Evolutionary conservation across 1,140 invertebrate genomes (phyloP).

Genomic region (Zaprionus ornatus): DNA sequence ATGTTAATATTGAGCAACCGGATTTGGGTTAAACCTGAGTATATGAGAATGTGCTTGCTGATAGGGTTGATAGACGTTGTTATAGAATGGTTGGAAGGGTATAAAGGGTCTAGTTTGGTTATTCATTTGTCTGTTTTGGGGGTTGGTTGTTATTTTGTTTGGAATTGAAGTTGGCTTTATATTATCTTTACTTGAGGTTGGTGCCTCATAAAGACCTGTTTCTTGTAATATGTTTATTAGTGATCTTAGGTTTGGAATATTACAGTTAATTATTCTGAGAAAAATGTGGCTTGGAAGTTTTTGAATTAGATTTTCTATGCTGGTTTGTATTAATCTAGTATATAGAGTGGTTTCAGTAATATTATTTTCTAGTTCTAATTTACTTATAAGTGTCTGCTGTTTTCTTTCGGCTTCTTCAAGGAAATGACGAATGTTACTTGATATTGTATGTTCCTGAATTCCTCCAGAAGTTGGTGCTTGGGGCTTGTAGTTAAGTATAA

Average conservation of each 20-base stretch:
- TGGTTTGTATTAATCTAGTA: not conserved
- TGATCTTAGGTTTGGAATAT: slow-evolving; percentile 1
- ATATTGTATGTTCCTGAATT: slow-evolving; percentile 21
- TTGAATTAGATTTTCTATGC: not conserved
- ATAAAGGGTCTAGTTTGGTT: no score
- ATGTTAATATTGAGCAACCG: no score
- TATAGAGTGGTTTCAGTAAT: not conserved
- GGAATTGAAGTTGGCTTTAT: not conserved
- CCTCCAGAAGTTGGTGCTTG: slow-evolving; percentile 17
- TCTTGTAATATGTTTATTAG: slow-evolving; percentile 1
- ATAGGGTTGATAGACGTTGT: no score
- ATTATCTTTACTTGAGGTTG: not conserved
- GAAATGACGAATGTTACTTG: slow-evolving; percentile 24
- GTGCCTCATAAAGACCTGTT: not conserved
- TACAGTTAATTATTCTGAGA: not conserved
- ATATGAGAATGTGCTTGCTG: no score
- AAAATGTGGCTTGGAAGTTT: not conserved
- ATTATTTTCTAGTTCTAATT: slow-evolving; percentile 13
- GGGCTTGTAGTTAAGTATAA: slow-evolving; percentile 25
- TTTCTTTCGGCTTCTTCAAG: slow-evolving; percentile 24
- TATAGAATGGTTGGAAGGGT: no score
- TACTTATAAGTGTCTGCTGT: slow-evolving; percentile 11
- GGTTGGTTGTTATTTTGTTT: not conserved
- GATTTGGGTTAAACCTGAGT: not conserved
- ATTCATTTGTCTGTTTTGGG: no score